Percentiles rank a stretch among this genome's conserved stretches.
Conservation (phyloP, 2,113 vertebrate genomes). For the Holacanthus passer region DNA sequence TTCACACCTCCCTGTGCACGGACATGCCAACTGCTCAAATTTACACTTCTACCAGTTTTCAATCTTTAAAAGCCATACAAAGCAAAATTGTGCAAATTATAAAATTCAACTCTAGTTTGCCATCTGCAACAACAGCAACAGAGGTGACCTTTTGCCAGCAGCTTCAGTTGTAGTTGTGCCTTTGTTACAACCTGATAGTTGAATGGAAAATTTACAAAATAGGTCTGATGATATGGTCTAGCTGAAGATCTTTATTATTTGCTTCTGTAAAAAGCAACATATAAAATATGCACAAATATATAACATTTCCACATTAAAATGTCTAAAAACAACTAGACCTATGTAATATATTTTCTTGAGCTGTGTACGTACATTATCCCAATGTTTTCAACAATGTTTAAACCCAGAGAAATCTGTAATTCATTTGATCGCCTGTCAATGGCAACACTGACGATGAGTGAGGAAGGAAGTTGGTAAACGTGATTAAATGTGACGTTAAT, state of each 20-base stretch:
- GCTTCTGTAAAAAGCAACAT: conserved; percentile 29
- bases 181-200: conserved; percentile 30
- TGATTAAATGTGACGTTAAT: no score
- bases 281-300: no score
- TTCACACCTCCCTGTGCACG: conserved; percentile 50
- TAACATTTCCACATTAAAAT: no score
- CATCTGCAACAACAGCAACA: conserved; percentile 18
- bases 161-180: background rate
- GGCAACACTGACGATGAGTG: no score
- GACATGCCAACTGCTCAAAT: conserved; percentile 43
- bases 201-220: conserved; percentile 45
- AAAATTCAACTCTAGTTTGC: conserved; percentile 29
- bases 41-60: conserved; percentile 38
- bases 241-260: conserved; percentile 55
- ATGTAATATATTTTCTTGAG: no score
- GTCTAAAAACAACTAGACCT: no score
- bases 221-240: conserved; percentile 12
- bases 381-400: no score
- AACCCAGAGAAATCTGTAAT: no score
- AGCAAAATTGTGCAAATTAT: conserved; percentile 6
- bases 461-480: no score
- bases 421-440: no score
- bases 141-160: conserved; percentile 39
- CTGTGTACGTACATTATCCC: no score
- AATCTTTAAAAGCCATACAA: conserved; percentile 31